phyloP scores from a whole-genome alignment of 2,888 invertebrate species.

The Napeogenes inachia region DNA sequence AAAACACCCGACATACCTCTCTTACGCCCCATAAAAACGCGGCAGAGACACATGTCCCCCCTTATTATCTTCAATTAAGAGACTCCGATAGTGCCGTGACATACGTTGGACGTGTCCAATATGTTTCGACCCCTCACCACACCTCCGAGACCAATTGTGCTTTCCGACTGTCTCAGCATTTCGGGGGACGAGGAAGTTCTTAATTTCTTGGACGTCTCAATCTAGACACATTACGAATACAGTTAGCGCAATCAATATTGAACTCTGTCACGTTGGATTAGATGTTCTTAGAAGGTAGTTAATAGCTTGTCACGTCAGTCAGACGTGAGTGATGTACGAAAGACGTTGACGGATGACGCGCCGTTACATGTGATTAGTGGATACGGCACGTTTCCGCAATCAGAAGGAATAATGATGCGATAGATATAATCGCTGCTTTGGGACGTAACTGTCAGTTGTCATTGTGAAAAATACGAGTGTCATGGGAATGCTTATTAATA shows the following conservation, averaged over 20 bases:
- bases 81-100: conserved; percentile 72
- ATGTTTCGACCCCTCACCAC: conserved; percentile 36
- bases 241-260: conserved; percentile 32
- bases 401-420: conserved; percentile 61
- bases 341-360: conserved; percentile 58
- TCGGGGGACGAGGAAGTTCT: conserved; percentile 38
- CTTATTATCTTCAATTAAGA: conserved; percentile 77
- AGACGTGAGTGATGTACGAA: conserved; percentile 60
- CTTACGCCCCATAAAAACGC: conserved; percentile 71
- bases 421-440: conserved; percentile 38
- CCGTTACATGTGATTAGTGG: conserved; percentile 70
- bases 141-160: conserved; percentile 8
- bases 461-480: conserved; percentile 26
- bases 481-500: background rate
- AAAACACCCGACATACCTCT: conserved; percentile 57
- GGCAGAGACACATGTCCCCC: conserved; percentile 75
- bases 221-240: conserved; percentile 41
- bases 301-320: conserved; percentile 39
- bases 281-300: conserved; percentile 20
- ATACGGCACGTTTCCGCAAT: conserved; percentile 57
- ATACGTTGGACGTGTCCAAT: conserved; percentile 55
- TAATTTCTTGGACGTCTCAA: conserved; percentile 40
- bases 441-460: conserved; percentile 35
- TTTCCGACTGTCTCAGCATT: conserved; percentile 21
- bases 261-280: conserved; percentile 37